A percentile compares a stretch with the other conserved stretches of the same genome.
Conservation (phyloP, 1,140 invertebrate genomes). For the Copidosoma floridanum region DNA sequence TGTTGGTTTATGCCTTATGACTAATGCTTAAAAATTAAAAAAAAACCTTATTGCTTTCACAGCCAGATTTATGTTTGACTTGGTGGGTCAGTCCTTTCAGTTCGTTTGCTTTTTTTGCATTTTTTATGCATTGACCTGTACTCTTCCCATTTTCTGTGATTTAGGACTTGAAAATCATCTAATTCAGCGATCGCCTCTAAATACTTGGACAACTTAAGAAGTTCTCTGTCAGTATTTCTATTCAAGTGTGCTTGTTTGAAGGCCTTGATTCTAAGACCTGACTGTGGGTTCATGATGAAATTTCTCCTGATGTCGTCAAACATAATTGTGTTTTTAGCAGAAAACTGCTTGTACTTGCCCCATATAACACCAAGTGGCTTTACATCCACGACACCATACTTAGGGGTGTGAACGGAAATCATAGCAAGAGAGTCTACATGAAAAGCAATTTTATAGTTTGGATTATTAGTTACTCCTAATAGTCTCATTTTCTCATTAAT, state of each 20-base stretch:
- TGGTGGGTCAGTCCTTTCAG: slow-evolving; percentile 16
- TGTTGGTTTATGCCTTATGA: slow-evolving; percentile 18
- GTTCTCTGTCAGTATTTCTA: slow-evolving; percentile 79
- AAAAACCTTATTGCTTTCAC: slow-evolving; percentile 15
- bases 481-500: slow-evolving; percentile 97
- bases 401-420: slow-evolving; percentile 88
- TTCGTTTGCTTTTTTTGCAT: slow-evolving; percentile 28
- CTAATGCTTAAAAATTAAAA: slow-evolving; percentile 13
- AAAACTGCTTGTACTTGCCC: slow-evolving; percentile 90
- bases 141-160: slow-evolving; percentile 91
- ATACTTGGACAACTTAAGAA: slow-evolving; percentile 81
- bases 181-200: slow-evolving; percentile 79
- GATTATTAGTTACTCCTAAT: slow-evolving; percentile 78
- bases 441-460: slow-evolving; percentile 90
- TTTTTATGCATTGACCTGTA: slow-evolving; percentile 62
- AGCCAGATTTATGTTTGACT: slow-evolving; percentile 15
- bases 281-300: slow-evolving; percentile 97
- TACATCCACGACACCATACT: slow-evolving; percentile 88
- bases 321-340: slow-evolving; percentile 93
- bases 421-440: slow-evolving; percentile 89
- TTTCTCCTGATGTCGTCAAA: slow-evolving; percentile 96
- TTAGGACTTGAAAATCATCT: slow-evolving; percentile 80
- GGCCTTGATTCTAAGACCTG: slow-evolving; percentile 84
- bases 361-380: slow-evolving; percentile 96
- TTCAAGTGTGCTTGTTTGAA: slow-evolving; percentile 90